These are phyloP conservation scores for Stegana nigrithorax DNA, from an alignment of 2,888 invertebrate genomes.

Conservation along the genomic window DNA sequence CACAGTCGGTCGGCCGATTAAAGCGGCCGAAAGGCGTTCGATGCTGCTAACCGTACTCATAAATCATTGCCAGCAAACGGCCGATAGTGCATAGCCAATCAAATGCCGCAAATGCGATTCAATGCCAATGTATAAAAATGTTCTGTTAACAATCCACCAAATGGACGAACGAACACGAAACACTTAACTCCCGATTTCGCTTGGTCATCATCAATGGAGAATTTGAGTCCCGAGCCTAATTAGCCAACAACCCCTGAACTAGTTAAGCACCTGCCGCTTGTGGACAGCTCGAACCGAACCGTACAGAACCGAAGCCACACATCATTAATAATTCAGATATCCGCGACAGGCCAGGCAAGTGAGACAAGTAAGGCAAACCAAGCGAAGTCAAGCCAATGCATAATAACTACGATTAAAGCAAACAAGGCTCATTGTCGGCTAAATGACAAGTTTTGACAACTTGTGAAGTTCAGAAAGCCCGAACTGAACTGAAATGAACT, in stretches of 20 bases:
- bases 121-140: slow-evolving; percentile 26
- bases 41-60: slow-evolving; percentile 35
- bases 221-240: slow-evolving; percentile 40
- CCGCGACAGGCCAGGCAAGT: neutral
- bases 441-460: slow-evolving; percentile 67
- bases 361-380: slow-evolving; percentile 13
- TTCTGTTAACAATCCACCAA: slow-evolving; percentile 6
- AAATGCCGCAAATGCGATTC: slow-evolving; percentile 32
- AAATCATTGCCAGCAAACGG: slow-evolving; percentile 48
- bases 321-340: slow-evolving; percentile 54
- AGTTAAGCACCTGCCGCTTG: slow-evolving; percentile 48
- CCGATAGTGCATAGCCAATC: slow-evolving; percentile 29
- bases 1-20: neutral
- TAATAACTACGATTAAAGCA: slow-evolving; percentile 66
- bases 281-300: slow-evolving; percentile 26
- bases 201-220: neutral
- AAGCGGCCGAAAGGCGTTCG: slow-evolving; percentile 5
- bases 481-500: slow-evolving; percentile 33
- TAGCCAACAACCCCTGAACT: slow-evolving; percentile 42
- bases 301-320: slow-evolving; percentile 25
- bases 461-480: slow-evolving; percentile 55
- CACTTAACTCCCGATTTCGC: neutral
- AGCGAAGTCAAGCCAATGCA: slow-evolving; percentile 48
- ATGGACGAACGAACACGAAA: slow-evolving; percentile 5
- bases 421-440: slow-evolving; percentile 67